Base-by-base conservation (phyloP, 2,797 vertebrate species). In the Thripadectes ignobilis region DNA sequence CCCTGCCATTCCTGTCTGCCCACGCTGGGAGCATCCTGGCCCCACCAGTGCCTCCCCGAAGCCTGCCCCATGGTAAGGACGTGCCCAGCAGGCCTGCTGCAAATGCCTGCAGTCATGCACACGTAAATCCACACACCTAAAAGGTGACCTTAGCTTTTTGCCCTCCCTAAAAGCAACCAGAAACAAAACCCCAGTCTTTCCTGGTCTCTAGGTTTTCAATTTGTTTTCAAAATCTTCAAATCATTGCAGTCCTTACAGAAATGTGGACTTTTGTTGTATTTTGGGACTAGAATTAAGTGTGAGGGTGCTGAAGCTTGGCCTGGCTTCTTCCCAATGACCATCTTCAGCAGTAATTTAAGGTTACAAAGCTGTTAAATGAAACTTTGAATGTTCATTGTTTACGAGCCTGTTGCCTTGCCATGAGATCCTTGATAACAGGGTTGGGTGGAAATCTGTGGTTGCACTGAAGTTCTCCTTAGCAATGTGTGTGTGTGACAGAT, bases 31-130 rank as follows among this genome's bases (percentile, higher is more conserved):
- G 97, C 90, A 98, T 98, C 91, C 98, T 99, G 96, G 98, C 98
- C 96, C 99, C 99, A 90, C 98, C 99, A 71, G 98, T 99, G 93
- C 98, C 99, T 96, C 99, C 99, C 95, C 97, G 98, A 97, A 98
- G 97, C 97, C 98, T 99, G 96, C 98, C 98, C 95, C 98, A 98
- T 97, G 98, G 99, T 99, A 98, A 97, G 95, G 95, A 98, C 69
- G 48, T 52, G 73, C 96, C 97, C 96, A 97, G 91, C 32, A 93
- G 97, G 95, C 95, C 76, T 92, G 83, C 89, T 88, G 94, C 61
- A 9, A 80, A 59, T 36, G 32, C 66, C 85, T 90, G 86, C 81
- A 89, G 58, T 85, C 87, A 67, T 27, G 38, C 68, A 45, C 77
- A 88, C 49, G 72, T 51, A 91, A 79, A 87, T 7, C 51, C 39